Conservation (phyloP, 2,113 vertebrate genomes). For the Solea solea region DNA sequence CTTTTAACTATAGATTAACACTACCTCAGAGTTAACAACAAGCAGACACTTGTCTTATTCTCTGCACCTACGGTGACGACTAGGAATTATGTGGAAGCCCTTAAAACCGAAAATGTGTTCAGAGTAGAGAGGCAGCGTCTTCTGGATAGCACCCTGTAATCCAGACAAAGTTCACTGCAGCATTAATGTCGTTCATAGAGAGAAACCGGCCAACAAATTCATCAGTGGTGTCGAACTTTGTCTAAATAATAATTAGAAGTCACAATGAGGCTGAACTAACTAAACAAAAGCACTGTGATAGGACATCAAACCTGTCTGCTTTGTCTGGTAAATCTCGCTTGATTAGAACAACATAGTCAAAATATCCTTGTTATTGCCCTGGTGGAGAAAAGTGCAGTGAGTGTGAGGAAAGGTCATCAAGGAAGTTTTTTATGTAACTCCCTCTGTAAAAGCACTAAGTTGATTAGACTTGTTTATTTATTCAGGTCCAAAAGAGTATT, state of each 20-base stretch:
- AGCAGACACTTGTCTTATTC: constrained; percentile 30
- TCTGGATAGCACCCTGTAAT: neutral
- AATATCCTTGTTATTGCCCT: constrained; percentile 48
- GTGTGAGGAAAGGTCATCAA: constrained; percentile 67
- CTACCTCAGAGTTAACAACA: constrained; percentile 42
- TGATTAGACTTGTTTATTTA: constrained; percentile 96
- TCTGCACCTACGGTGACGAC: constrained; percentile 37
- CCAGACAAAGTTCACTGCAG: neutral
- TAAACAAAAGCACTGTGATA: constrained; percentile 45
- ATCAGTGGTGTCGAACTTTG: constrained; percentile 49
- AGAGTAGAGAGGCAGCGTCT: neutral
- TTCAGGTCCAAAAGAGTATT: constrained; percentile 93
- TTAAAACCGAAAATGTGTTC: constrained; percentile 12
- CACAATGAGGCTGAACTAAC: constrained; percentile 31
- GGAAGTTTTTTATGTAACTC: constrained; percentile 72
- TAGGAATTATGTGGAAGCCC: constrained; percentile 32
- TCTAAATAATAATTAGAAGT: constrained; percentile 43
- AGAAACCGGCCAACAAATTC: constrained; percentile 20
- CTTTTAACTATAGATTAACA: constrained; percentile 57
- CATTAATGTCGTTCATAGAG: neutral
- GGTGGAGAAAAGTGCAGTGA: constrained; percentile 43
- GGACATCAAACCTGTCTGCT: constrained; percentile 54
- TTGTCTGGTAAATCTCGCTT: constrained; percentile 42
- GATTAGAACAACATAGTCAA: constrained; percentile 48
- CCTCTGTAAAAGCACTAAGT: constrained; percentile 79